These are phyloP conservation scores for Tragelaphus oryx DNA, from an alignment of 2,797 vertebrate genomes.

Conservation along the genomic window DNA sequence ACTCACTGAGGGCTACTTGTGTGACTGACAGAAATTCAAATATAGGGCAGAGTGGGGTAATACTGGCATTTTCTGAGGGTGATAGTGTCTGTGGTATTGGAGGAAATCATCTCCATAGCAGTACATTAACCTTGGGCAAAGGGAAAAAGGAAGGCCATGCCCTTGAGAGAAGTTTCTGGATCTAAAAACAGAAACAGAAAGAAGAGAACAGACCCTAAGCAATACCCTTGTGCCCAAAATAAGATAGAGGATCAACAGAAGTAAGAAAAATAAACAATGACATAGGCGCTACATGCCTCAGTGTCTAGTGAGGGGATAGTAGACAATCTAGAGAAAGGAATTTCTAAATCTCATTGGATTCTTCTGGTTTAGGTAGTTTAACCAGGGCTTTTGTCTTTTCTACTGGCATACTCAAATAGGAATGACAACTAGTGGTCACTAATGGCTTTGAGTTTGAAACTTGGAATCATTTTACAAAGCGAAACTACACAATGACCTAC, in stretches of 20 bases:
- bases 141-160: not conserved
- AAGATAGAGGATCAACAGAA: not conserved
- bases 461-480: not conserved
- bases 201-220: not conserved
- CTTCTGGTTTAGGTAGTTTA: not conserved
- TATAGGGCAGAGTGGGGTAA: not conserved
- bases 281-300: fast-evolving
- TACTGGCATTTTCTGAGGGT: not conserved
- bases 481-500: not conserved
- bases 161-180: not conserved
- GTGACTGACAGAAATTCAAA: not conserved
- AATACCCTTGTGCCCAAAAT: not conserved
- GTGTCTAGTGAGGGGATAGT: not conserved
- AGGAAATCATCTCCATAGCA: not conserved
- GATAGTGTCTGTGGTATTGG: not conserved
- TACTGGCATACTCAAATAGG: not conserved
- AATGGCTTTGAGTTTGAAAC: not conserved
- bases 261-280: not conserved
- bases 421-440: not conserved
- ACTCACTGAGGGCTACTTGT: not conserved
- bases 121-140: not conserved
- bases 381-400: not conserved
- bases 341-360: not conserved
- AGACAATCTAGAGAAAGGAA: not conserved
- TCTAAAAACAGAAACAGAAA: not conserved